Evolutionary conservation across 2,888 invertebrate genomes (phyloP), one percentile per base, ranked within the genome.

Genomic region (Habroteleia sp.): DNA sequence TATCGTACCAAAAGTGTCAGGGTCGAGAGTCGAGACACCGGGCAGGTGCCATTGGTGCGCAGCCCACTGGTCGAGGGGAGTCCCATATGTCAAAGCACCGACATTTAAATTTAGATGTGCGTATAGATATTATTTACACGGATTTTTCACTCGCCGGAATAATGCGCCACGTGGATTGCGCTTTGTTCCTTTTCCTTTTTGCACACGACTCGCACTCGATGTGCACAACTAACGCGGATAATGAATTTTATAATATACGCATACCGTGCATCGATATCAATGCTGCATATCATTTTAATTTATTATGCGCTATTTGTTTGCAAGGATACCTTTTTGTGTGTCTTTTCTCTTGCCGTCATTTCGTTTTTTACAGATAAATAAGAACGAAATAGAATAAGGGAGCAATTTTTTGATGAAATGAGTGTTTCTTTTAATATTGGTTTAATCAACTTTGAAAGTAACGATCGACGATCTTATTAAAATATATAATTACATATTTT

Each of bases 21-120:
- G 73, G 73, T 73, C 73, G 73, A 65, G 65, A 73, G 50, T 48
- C 60, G 60, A 54, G 56, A 56, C 65, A 54, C 68, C 48, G 33
- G 39, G 58, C 73, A 73, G 66, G 66, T 62, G 71, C 54, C 42
- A 73, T 65, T 65, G 65, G 44, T 23, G 68, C 39, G 20, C n/a
- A n/a, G n/a, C n/a, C n/a, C n/a, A n/a, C n/a, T 31, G 62, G 46
- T 31, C 11, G 39, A 62, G 71, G 72, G 58, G 56, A 35, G 48
- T 11, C 48, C 60, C 66, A 73, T 73, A 73, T 66, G 73, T 60
- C 60, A 66, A 73, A 73, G 66, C 42, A 60, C 52, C 65, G 66
- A 66, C 73, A 60, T 73, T 73, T 73, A 73, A 73, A 74, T 74
- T 74, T 74, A 60, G 74, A 74, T 68, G 56, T 60, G 27, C 60